Evolutionary conservation across 2,888 invertebrate species (phyloP).

Genomic region (Chesias legatella): DNA sequence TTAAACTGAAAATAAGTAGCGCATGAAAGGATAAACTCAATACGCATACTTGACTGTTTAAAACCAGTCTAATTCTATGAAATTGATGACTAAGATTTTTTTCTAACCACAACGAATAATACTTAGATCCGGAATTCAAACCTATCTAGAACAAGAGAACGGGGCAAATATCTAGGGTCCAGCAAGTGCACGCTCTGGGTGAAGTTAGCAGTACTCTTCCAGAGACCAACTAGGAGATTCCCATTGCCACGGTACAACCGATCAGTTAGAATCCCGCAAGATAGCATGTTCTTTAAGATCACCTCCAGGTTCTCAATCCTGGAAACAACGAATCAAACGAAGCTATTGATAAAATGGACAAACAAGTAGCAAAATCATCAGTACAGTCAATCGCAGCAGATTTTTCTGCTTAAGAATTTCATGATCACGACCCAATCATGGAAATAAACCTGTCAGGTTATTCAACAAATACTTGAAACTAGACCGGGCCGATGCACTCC

Average conservation of each 20-base stretch:
- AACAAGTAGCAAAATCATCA: no score
- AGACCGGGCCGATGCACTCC: constrained; percentile 18
- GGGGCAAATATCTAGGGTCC: constrained; percentile 24
- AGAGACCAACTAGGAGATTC: constrained; percentile 45
- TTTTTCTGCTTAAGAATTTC: background rate
- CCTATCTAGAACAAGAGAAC: constrained; percentile 23
- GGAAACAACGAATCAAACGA: constrained; percentile 51
- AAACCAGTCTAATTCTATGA: no score
- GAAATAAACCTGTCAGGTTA: background rate
- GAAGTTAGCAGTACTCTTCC: constrained; percentile 40
- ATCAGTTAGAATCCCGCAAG: constrained; percentile 48
- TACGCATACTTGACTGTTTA: no score
- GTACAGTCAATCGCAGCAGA: no score
- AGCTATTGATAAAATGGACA: no score
- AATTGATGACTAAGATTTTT: no score
- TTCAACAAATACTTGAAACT: constrained; percentile 8
- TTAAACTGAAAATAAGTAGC: no score
- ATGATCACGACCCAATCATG: background rate
- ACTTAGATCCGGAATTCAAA: constrained; percentile 13
- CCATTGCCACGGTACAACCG: constrained; percentile 49
- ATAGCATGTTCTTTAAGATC: constrained; percentile 52
- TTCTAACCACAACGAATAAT: no score
- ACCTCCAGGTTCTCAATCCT: constrained; percentile 58
- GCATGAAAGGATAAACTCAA: no score
- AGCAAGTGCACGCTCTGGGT: constrained; percentile 30